Evolutionary conservation across 2,888 invertebrate species (phyloP), one percentile per base, ranked within the genome.

Genomic region (Punctoribates punctum): DNA sequence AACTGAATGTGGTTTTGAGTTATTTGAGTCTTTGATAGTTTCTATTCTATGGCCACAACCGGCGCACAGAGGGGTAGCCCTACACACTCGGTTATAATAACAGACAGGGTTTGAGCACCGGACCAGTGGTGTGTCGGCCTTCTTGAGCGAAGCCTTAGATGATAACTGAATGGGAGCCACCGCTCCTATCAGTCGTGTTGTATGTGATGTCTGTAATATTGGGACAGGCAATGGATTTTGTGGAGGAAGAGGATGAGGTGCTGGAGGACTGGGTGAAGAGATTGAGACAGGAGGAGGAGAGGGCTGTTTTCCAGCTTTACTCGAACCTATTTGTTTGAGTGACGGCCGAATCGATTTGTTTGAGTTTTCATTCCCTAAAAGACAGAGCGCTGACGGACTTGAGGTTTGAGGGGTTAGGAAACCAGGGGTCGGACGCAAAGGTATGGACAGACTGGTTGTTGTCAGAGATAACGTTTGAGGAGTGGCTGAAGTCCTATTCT

Each of bases 1-100:
- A 25, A 73, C 73, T 20, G 73, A 73, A 51, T 46, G 73, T 25
- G 73, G 73, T 23, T 73, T 73, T n/a, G 48, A 73, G 20, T 46
- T 17, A 42, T 25, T 51, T 17, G 13, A 27, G 15, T 46, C 46
- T 46, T 46, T 51, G 2, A 73, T 25, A 8, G 73, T 51, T 29
- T 73, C 73, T 20, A 73, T 73, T 73, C 51, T 38, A 48, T 46
- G 51, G 15, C 73, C 73, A 73, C 73, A 73, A 46, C 42, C 73
- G 73, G 73, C 73, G 13, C 73, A 73, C 0, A 73, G 51, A 46
- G 73, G 73, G 4, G 73, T 73, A 11, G 73, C 46, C 27, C 51
- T 42, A 25, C 27, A 48, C 46, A 73, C 51, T 13, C 23, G 17
- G 23, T 73, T 73, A 25, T 48, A 73, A 46, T 48, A 46, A 13